Percentiles rank a stretch among this genome's conserved stretches.
These are phyloP conservation scores for Scolanthus callimorphus DNA, from an alignment of 92 coral and sea anemone species.

Conservation along the genomic window DNA sequence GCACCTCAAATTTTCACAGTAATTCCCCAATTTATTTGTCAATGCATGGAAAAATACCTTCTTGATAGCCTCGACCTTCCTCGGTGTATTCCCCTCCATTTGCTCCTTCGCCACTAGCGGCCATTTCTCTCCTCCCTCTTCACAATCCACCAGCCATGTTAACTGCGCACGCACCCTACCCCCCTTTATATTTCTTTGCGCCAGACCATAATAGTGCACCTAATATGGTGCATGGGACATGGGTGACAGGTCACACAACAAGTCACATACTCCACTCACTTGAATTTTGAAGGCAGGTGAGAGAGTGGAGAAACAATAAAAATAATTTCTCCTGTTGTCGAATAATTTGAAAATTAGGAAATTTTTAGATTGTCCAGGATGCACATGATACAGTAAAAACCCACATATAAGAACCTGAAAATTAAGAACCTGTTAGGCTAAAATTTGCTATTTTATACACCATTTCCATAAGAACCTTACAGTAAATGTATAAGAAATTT, in stretches of 20 bases:
- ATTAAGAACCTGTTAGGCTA: no score
- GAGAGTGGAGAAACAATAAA: no score
- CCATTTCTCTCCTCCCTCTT: constrained; percentile 88
- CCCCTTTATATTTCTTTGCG: constrained; percentile 44
- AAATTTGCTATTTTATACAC: no score
- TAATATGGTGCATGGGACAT: constrained; percentile 31
- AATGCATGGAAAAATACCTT: constrained; percentile 37
- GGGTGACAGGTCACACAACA: constrained; percentile 18
- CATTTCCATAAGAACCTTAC: no score
- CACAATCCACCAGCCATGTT: constrained; percentile 88
- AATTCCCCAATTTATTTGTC: constrained; percentile 13
- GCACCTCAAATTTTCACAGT: constrained; percentile 42
- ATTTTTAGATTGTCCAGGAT: no score
- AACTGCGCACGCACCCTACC: constrained; percentile 91
- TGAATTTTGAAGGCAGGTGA: no score
- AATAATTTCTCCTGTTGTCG: no score
- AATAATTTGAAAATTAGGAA: no score
- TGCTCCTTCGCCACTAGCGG: constrained; percentile 88
- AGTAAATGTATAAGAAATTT: no score
- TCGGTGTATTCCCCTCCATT: constrained; percentile 90
- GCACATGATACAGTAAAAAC: no score
- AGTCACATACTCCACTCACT: no score
- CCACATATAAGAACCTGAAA: no score
- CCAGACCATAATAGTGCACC: constrained; percentile 67
- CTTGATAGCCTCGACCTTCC: constrained; percentile 81